phyloP scores from a whole-genome alignment of 1,140 invertebrate genomes.

The Conopomorpha cramerella region DNA sequence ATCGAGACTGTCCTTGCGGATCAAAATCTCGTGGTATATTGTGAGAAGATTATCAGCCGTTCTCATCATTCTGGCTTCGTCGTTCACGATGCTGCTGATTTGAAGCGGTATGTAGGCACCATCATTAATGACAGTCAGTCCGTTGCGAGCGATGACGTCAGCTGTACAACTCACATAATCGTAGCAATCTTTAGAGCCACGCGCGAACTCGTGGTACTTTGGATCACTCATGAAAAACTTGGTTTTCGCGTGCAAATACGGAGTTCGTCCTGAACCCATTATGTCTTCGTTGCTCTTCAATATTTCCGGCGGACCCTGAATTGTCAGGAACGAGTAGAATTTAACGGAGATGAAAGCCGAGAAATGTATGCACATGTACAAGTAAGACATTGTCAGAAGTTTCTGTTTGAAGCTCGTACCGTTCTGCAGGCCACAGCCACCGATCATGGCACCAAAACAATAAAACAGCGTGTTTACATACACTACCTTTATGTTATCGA shows the following conservation, averaged over 20 bases:
- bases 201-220: slow-evolving; percentile 20
- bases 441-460: slow-evolving; percentile 27
- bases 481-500: slow-evolving; percentile 15
- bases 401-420: slow-evolving; percentile 26
- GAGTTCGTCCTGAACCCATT: slow-evolving; percentile 15
- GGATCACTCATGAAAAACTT: slow-evolving; percentile 31
- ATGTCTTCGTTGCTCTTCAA: slow-evolving; percentile 27
- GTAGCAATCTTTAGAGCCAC: slow-evolving; percentile 20
- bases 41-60: slow-evolving; percentile 20
- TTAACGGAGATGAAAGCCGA: slow-evolving; percentile 28
- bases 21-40: slow-evolving; percentile 37
- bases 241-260: slow-evolving; percentile 13
- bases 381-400: slow-evolving; percentile 23
- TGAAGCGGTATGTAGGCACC: slow-evolving; percentile 2
- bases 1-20: slow-evolving; percentile 21
- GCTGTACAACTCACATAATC: slow-evolving; percentile 21
- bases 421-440: slow-evolving; percentile 18
- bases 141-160: slow-evolving; percentile 17
- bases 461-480: slow-evolving; percentile 18
- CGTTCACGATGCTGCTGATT: slow-evolving; percentile 17
- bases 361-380: slow-evolving; percentile 25
- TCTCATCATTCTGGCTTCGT: slow-evolving; percentile 28
- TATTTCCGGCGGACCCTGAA: slow-evolving; percentile 19
- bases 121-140: slow-evolving; percentile 20
- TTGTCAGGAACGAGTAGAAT: slow-evolving; percentile 33